These are phyloP conservation scores for Pseudochirops corinnae DNA, from an alignment of 2,797 vertebrate genomes.

Conservation along the genomic window DNA sequence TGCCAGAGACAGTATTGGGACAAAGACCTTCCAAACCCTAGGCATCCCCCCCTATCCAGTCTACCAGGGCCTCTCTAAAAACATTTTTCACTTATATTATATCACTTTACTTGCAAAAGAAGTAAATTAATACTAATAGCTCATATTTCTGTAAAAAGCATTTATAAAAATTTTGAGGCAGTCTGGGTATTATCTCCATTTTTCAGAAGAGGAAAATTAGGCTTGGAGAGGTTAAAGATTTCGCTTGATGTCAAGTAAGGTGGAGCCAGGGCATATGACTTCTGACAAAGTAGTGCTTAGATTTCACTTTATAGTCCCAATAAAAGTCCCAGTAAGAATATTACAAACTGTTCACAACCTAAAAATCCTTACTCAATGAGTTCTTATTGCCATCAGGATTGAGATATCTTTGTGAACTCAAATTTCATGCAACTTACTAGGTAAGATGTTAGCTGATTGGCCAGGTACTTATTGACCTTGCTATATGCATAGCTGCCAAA, in stretches of 20 bases:
- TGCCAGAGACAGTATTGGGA: background rate
- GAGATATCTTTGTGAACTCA: background rate
- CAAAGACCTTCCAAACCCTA: background rate
- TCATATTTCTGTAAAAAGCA: background rate
- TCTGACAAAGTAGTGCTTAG: background rate
- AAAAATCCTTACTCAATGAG: background rate
- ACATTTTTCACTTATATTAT: background rate
- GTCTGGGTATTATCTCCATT: too few species aligned
- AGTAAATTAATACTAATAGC: background rate
- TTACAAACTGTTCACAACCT: background rate
- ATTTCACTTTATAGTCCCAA: background rate
- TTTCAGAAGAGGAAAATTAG: too few species aligned
- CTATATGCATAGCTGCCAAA: background rate
- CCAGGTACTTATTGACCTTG: background rate
- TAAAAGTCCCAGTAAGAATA: background rate
- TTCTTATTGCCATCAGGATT: background rate
- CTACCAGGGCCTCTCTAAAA: background rate
- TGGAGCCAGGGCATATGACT: background rate
- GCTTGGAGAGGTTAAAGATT: background rate
- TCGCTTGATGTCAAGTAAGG: too few species aligned
- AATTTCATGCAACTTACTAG: background rate
- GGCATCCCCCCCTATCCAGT: background rate
- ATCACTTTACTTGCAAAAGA: background rate
- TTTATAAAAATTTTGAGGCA: background rate
- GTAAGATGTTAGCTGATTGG: background rate